Percentiles rank a stretch among this genome's conserved stretches.
phyloP scores from a whole-genome alignment of 2,888 invertebrate species.

The Macrophya annulata region DNA sequence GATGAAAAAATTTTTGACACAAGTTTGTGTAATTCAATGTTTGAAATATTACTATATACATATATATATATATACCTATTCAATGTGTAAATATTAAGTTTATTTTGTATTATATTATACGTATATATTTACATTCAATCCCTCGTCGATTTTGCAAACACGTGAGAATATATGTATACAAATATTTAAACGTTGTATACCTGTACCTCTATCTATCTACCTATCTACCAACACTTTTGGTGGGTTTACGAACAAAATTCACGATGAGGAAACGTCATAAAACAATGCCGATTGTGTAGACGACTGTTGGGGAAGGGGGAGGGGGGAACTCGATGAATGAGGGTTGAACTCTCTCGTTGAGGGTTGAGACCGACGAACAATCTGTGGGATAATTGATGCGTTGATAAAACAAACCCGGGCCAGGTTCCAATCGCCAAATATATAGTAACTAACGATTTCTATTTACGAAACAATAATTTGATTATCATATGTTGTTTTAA shows the following conservation, averaged over 20 bases:
- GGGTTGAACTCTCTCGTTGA: background rate
- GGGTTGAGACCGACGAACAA: slow-evolving; percentile 14
- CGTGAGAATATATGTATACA: background rate
- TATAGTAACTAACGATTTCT: background rate
- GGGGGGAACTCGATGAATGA: background rate
- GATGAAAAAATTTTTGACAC: background rate
- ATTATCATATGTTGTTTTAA: background rate
- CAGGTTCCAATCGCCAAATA: slow-evolving; percentile 6
- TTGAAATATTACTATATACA: background rate
- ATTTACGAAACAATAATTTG: background rate
- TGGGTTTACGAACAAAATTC: background rate
- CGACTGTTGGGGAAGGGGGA: background rate
- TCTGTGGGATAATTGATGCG: slow-evolving; percentile 39
- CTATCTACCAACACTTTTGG: background rate
- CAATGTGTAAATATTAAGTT: background rate
- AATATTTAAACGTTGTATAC: background rate
- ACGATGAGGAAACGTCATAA: slow-evolving; percentile 1
- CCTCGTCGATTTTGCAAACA: slow-evolving; percentile 3
- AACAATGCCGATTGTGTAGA: background rate
- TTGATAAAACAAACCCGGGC: slow-evolving; percentile 23
- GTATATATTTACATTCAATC: background rate
- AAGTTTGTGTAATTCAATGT: background rate
- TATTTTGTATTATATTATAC: background rate
- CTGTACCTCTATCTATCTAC: background rate
- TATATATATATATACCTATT: background rate